Base-by-base conservation (phyloP, 2,888 invertebrate genomes). In the Eugnorisma glareosa region DNA sequence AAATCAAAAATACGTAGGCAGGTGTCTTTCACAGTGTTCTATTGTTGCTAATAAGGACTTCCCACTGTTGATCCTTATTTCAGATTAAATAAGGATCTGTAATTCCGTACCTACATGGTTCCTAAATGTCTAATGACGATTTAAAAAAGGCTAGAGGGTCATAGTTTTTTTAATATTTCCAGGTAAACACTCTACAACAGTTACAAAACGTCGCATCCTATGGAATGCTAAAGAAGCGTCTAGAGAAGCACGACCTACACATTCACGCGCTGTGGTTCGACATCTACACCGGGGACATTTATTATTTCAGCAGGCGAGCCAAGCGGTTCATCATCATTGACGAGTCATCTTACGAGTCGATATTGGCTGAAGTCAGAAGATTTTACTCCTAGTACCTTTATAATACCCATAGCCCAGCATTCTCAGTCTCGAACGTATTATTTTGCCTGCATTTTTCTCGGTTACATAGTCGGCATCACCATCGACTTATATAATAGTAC, bases 211-310 rank as follows among this genome's bases (percentile, higher is more conserved):
- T 99, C 67, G 98, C 99, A 5, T 99, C 99, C 24, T 99, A 99
- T 92, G 98, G 99, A 61, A 99, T 99, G 96, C 95, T 99, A 57
- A 98, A 98, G 91, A 97, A 98, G 82, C 97, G 98, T 2, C 96
- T 99, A 28, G 98, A 98, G 92, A 97, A 97, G 64, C 98, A 98
- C 89, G 98, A 99, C 92, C 97, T 99, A 63, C 98, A 98, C 90
- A 98, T 99, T 85, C 99, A 99, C 91, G 99, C 99, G 0, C 96
- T 99, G 59, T 99, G 99, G 99, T 99, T 99, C 93, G 99, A 99
- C 93, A 99, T 99, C 93, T 99, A 99, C 93, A 99, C 99, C 0
- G 99, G 99, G 0, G 99, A 99, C 93, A 98, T 99, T 90, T 99
- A 99, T 93, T 99, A 98, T 94, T 99, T 99, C 92, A 99, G 99